Evolutionary conservation across 2,797 vertebrate genomes (phyloP).

Genomic region (Harpagifer antarcticus): DNA sequence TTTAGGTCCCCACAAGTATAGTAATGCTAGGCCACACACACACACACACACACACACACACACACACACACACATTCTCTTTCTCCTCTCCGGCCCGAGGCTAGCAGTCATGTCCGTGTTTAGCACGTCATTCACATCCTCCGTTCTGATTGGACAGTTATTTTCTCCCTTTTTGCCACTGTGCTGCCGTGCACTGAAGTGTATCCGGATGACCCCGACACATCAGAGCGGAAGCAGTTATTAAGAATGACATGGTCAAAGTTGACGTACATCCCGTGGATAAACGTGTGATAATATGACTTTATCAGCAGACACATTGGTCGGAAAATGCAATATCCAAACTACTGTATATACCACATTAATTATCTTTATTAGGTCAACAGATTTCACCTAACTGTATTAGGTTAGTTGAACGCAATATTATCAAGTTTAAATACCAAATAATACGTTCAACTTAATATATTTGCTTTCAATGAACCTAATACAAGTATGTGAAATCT

Average conservation of each 20-base stretch:
- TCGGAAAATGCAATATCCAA: background rate
- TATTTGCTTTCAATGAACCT: too few relatives aligned
- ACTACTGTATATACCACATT: background rate
- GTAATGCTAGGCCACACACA: too few relatives aligned
- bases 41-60: conserved; percentile 9
- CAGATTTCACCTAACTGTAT: too few relatives aligned
- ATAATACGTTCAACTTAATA: too few relatives aligned
- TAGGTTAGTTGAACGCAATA: too few relatives aligned
- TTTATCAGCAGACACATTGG: background rate
- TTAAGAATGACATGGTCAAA: background rate
- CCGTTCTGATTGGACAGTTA: conserved; percentile 9
- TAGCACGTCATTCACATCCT: background rate
- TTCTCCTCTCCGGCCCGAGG: background rate
- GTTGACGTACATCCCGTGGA: too few relatives aligned
- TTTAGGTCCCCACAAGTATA: too few relatives aligned
- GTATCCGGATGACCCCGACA: background rate
- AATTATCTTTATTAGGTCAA: too few relatives aligned
- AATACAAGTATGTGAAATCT: too few relatives aligned
- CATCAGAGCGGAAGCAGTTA: background rate
- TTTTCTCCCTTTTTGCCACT: conserved; percentile 5
- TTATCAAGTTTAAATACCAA: too few relatives aligned
- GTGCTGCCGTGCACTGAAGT: background rate
- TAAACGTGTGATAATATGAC: too few relatives aligned
- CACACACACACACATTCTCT: background rate
- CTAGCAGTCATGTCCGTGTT: background rate